Conservation (phyloP, 2,113 vertebrate genomes). For the Cichladusa arquata region DNA sequence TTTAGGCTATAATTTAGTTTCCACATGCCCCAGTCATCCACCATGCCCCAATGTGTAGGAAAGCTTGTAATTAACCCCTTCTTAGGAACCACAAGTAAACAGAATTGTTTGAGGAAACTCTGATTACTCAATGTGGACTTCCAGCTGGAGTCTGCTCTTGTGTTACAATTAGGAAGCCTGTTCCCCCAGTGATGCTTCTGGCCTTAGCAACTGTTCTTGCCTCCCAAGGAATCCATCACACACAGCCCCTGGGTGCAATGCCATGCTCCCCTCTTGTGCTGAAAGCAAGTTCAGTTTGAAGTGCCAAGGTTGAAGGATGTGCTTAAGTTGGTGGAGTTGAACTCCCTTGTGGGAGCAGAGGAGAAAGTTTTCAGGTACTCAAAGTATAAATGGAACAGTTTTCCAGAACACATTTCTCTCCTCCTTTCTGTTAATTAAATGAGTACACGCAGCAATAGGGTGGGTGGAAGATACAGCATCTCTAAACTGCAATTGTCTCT, state of each 20-base stretch:
- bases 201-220: not conserved
- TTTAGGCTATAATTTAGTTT: constrained; percentile 17
- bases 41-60: not conserved
- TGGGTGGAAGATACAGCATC: not conserved
- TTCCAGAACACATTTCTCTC: not conserved
- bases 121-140: not conserved
- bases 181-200: not conserved
- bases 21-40: not conserved
- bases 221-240: not conserved
- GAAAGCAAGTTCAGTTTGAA: not conserved
- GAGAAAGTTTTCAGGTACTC: not conserved
- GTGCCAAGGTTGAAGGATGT: not conserved
- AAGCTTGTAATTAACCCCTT: constrained; percentile 22
- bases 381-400: not conserved
- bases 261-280: not conserved
- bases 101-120: not conserved
- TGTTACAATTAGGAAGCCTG: not conserved
- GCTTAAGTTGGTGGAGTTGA: not conserved
- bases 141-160: not conserved
- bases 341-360: not conserved
- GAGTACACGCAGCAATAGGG: not conserved
- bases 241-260: not conserved
- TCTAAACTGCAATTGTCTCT: not conserved
- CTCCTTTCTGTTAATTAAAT: not conserved
- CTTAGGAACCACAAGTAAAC: not conserved